phyloP scores from a whole-genome alignment of 2,113 vertebrate genomes.

The Eclectus roratus region DNA sequence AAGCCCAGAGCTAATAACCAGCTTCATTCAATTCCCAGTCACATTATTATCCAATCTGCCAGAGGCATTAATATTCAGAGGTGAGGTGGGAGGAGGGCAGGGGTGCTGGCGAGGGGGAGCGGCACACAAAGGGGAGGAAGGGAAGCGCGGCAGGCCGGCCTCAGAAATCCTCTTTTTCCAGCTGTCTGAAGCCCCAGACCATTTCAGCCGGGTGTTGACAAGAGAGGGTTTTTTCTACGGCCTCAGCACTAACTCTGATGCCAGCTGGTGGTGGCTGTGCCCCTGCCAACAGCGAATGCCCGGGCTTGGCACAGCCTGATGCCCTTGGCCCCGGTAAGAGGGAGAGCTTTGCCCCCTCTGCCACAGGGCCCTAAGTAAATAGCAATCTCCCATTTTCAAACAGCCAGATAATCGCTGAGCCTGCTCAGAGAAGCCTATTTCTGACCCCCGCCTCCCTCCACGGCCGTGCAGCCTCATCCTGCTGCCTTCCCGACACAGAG shows the following conservation, averaged over 20 bases:
- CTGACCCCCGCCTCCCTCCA: background rate
- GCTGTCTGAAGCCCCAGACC: background rate
- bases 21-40: conserved; percentile 78
- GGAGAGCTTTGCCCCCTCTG: background rate
- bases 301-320: background rate
- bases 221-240: background rate
- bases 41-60: conserved; percentile 78
- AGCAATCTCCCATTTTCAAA: conserved; percentile 1
- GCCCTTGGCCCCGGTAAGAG: background rate
- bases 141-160: background rate
- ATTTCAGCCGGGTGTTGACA: background rate
- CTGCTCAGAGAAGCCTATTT: accelerated
- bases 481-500: background rate
- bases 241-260: background rate
- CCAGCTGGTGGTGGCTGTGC: background rate
- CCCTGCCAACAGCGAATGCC: background rate
- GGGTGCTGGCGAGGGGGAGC: conserved; percentile 34
- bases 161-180: conserved; percentile 36
- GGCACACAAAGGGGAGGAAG: conserved; percentile 38
- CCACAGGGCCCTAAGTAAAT: background rate
- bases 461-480: accelerated
- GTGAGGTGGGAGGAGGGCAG: conserved; percentile 45
- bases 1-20: conserved; percentile 71
- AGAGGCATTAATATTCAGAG: conserved; percentile 76
- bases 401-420: background rate